A percentile compares a stretch with the other conserved stretches of the same genome.
Evolutionary conservation across 1,140 invertebrate genomes (phyloP).

Genomic region (Calephelis nemesis): DNA sequence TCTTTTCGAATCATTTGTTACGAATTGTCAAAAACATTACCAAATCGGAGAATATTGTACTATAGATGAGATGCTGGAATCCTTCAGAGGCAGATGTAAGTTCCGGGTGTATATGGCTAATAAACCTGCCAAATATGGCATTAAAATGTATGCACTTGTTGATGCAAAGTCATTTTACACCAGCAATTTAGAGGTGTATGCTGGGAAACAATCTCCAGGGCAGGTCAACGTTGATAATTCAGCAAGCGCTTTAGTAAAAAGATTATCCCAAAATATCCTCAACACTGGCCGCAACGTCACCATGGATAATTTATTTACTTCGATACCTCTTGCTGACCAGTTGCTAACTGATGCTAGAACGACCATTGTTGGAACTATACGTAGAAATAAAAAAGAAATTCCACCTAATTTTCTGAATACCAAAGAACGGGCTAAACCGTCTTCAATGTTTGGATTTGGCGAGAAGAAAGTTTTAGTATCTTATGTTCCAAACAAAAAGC

Average conservation of each 20-base stretch:
- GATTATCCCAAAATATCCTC: constrained; percentile 1
- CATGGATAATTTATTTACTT: constrained; percentile 11
- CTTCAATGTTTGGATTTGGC: no score
- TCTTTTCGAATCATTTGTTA: neutral
- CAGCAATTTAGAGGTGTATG: constrained; percentile 18
- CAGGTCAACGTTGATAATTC: constrained; percentile 10
- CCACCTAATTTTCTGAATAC: no score
- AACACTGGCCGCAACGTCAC: constrained; percentile 16
- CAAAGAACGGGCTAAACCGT: no score
- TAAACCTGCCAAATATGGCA: constrained; percentile 17
- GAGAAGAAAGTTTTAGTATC: no score
- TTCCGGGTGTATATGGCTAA: constrained; percentile 16
- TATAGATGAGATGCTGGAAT: neutral
- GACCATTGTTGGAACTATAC: no score
- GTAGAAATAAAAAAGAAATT: no score
- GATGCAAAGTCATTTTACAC: constrained; percentile 8
- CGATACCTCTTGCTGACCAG: constrained; percentile 6
- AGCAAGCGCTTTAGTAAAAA: constrained; percentile 15
- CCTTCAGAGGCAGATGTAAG: constrained; percentile 8
- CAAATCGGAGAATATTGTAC: constrained; percentile 14
- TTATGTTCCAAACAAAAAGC: no score
- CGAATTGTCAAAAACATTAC: constrained; percentile 9
- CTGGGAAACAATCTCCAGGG: constrained; percentile 5
- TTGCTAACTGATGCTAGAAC: neutral
- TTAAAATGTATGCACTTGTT: neutral